Evolutionary conservation across 2,888 invertebrate species (phyloP), one percentile per base, ranked within the genome.

Genomic region (Lasioglossum zephyrum): DNA sequence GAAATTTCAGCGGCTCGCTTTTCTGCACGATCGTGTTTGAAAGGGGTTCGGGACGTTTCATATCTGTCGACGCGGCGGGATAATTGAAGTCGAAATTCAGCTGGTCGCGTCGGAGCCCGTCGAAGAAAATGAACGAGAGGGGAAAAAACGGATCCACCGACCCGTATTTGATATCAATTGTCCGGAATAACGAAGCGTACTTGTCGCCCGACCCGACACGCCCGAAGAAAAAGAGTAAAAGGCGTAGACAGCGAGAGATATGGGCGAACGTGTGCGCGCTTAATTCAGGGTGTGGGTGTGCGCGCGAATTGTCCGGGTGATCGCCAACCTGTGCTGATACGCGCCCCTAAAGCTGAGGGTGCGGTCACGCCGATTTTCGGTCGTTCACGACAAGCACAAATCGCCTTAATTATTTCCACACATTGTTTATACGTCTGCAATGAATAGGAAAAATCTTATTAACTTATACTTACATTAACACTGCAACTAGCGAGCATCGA

Each of bases 101-200:
- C 41, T 22, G 18, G 82, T 8, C 31, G 73, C 39, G 66, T 22
- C 49, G 8, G 36, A 13, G 18, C 18, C 26, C 31, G 47, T 53
- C 36, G 60, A 57, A 69, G 57, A 66, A 77, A 66, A 66, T 31
- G 66, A 66, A 31, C 66, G 66, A 66, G 66, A 36, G 36, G 22
- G 36, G 9, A 60, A 72, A 72, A 49, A 39, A 73, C 49, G 63
- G 73, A 79, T 49, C 60, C 49, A 26, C 31, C 69, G 57, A 41
- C 72, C 26, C 75, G 76, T 74, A 36, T 77, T 73, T 49, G 84
- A 83, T 84, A 39, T 70, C 73, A 73, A 84, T 85, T 79, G 77
- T 49, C 57, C 74, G 74, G 84, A 83, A 84, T 70, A 84, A 83
- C 78, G 78, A 82, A 60, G 77, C 39, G 26, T 41, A 73, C 73